Evolutionary conservation across 2,113 vertebrate genomes (phyloP).

Genomic region (Ciconia maguari): DNA sequence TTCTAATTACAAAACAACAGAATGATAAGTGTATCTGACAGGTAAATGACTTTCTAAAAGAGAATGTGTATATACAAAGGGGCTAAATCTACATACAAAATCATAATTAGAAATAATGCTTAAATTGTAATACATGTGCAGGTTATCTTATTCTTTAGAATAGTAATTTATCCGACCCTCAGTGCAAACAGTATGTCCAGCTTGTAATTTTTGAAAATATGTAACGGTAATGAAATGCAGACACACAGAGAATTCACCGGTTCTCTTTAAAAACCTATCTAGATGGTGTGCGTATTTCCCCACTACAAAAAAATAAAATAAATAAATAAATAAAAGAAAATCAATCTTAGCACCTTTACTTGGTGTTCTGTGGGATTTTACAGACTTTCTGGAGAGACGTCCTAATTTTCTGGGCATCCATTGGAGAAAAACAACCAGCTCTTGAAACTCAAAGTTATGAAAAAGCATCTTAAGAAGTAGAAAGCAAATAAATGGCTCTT

Average conservation of each 20-base stretch:
- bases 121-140: background rate
- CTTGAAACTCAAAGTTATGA: background rate
- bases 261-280: background rate
- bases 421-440: background rate
- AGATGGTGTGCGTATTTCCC: accelerated
- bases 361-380: background rate
- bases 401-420: background rate
- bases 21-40: background rate
- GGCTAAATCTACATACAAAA: background rate
- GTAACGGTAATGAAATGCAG: background rate
- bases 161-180: background rate
- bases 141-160: background rate
- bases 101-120: background rate
- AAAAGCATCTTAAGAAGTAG: background rate
- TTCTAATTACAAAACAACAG: background rate
- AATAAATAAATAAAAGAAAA: too few species aligned
- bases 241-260: background rate
- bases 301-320: background rate
- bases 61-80: background rate
- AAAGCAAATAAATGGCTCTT: background rate
- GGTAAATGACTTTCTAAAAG: background rate
- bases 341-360: background rate
- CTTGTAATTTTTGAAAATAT: background rate
- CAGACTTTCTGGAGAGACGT: background rate
- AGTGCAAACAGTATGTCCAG: background rate